Evolutionary conservation across 2,113 vertebrate genomes (phyloP).

Genomic region (Gobius niger): DNA sequence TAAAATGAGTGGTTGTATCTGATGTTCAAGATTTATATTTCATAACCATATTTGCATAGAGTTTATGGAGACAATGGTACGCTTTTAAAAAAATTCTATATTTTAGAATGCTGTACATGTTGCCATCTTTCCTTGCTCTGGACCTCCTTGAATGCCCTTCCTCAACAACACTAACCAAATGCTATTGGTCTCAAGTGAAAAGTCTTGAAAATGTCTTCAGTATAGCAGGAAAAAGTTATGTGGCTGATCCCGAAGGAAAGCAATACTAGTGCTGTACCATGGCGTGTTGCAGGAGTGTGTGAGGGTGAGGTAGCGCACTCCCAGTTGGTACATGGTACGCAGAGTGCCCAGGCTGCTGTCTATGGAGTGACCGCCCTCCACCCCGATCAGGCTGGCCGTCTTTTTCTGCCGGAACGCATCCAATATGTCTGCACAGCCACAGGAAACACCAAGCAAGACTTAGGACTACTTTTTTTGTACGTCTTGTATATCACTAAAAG

Average conservation of each 20-base stretch:
- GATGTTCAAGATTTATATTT: no score
- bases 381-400: constrained; percentile 89
- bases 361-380: constrained; percentile 92
- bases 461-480: neutral
- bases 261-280: constrained; percentile 77
- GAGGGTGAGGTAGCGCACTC: constrained; percentile 91
- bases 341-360: constrained; percentile 91
- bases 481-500: neutral
- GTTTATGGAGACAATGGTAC: no score
- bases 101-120: no score
- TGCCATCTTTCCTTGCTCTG: no score
- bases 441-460: neutral
- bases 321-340: constrained; percentile 85
- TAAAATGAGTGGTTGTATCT: no score
- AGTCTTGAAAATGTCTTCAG: no score
- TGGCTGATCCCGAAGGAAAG: neutral
- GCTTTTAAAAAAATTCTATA: neutral
- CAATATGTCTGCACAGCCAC: constrained; percentile 72
- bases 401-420: constrained; percentile 72
- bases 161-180: no score
- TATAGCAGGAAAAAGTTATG: no score
- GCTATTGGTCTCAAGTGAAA: no score
- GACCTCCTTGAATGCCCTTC: no score
- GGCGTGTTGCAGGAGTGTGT: constrained; percentile 95
- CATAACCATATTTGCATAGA: no score